A percentile compares a stretch with the other conserved stretches of the same genome.
Evolutionary conservation across 64 coral and sea anemone species (phyloP).

Genomic region (Pachyseris speciosa): DNA sequence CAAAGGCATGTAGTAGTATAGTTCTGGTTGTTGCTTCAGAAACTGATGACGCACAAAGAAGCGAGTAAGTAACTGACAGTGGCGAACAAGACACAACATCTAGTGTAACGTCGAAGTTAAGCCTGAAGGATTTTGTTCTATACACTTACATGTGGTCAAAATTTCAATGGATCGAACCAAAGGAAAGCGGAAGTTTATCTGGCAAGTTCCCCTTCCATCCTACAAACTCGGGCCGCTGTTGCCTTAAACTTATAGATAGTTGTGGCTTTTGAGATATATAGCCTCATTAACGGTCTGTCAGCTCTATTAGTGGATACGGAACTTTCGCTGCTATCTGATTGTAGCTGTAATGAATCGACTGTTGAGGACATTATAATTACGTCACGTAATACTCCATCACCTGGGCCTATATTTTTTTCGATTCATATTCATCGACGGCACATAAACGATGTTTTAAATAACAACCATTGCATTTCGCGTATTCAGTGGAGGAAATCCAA

Average conservation of each 20-base stretch:
- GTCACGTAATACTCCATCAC: slow-evolving; percentile 67
- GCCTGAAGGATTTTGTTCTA: slow-evolving; percentile 31
- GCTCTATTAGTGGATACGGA: slow-evolving; percentile 30
- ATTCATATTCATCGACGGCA: slow-evolving; percentile 45
- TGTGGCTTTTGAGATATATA: slow-evolving; percentile 64
- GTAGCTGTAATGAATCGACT: slow-evolving; percentile 73
- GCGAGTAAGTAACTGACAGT: not conserved
- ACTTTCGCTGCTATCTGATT: slow-evolving; percentile 57
- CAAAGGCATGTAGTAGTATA: not conserved
- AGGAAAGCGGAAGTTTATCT: slow-evolving; percentile 13
- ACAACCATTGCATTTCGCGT: slow-evolving; percentile 24
- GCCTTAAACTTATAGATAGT: slow-evolving; percentile 61
- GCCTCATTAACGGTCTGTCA: slow-evolving; percentile 52
- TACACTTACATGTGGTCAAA: slow-evolving; percentile 73
- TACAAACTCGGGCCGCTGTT: slow-evolving; percentile 41
- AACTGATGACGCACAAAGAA: not conserved
- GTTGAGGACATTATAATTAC: slow-evolving; percentile 71
- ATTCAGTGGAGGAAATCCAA: slow-evolving; percentile 33
- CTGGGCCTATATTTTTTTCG: slow-evolving; percentile 71
- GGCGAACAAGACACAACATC: not conserved
- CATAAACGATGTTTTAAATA: slow-evolving; percentile 56
- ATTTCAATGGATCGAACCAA: slow-evolving; percentile 78
- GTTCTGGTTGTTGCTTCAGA: not conserved
- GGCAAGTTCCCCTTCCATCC: slow-evolving; percentile 29
- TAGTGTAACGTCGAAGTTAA: not conserved